A percentile compares a stretch with the other conserved stretches of the same genome.
phyloP scores from a whole-genome alignment of 2,888 invertebrate genomes.

The Gerris lacustris region DNA sequence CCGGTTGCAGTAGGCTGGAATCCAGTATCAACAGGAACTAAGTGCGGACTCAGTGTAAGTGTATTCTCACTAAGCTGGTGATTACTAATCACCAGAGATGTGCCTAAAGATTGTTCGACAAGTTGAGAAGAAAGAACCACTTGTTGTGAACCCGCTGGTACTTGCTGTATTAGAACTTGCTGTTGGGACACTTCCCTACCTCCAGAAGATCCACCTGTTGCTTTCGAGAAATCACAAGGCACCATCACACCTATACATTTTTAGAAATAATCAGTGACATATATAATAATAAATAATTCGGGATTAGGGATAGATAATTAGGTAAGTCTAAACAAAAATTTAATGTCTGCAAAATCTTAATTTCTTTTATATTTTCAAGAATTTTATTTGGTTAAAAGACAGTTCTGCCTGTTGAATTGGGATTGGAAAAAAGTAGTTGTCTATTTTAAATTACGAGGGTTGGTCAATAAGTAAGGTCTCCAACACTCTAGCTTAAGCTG shows the following conservation, averaged over 20 bases:
- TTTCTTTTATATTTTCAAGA: too few relatives aligned
- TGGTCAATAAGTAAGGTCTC: too few relatives aligned
- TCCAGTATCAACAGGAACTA: slow-evolving; percentile 7
- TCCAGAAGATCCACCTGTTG: neutral
- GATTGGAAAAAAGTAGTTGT: too few relatives aligned
- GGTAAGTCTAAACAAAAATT: too few relatives aligned
- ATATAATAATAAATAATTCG: too few relatives aligned
- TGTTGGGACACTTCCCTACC: neutral
- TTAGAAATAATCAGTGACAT: neutral
- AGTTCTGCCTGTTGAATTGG: too few relatives aligned
- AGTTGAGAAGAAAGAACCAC: neutral
- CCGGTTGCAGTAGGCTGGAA: slow-evolving; percentile 23
- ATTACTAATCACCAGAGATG: slow-evolving; percentile 4
- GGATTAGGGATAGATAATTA: too few relatives aligned
- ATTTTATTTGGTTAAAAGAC: too few relatives aligned
- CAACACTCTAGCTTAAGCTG: too few relatives aligned
- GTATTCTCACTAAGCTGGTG: slow-evolving; percentile 14
- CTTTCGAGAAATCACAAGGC: slow-evolving; percentile 11
- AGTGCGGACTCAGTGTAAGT: slow-evolving; percentile 13
- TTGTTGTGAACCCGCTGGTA: neutral
- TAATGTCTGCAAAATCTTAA: too few relatives aligned
- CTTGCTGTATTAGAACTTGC: neutral
- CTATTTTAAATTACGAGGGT: too few relatives aligned
- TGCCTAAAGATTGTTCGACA: slow-evolving; percentile 6
- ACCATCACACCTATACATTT: slow-evolving; percentile 12